Percentiles rank a stretch among this genome's conserved stretches.
These are phyloP conservation scores for Eupsilia transversa DNA, from an alignment of 2,888 invertebrate genomes.

Conservation along the genomic window DNA sequence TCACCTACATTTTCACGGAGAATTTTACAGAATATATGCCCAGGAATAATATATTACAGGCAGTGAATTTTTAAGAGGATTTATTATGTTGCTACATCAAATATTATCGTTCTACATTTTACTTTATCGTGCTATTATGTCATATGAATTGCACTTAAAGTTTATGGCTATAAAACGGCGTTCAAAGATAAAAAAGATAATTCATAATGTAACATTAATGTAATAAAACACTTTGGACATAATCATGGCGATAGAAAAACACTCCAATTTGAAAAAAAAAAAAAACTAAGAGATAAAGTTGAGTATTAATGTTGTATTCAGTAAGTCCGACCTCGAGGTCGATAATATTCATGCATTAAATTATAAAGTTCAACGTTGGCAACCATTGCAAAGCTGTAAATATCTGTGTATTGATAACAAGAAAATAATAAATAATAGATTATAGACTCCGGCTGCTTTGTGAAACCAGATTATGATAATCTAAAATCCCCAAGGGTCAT, in stretches of 20 bases:
- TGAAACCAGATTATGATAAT: constrained; percentile 24
- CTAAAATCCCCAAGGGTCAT: background rate
- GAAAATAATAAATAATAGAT: constrained; percentile 5
- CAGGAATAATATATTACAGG: background rate
- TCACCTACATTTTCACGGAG: no score
- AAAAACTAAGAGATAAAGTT: background rate
- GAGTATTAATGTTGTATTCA: background rate
- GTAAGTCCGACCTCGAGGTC: background rate
- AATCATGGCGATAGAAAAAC: constrained; percentile 2
- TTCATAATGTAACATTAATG: constrained; percentile 19
- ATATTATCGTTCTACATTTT: constrained; percentile 35
- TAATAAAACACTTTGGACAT: constrained; percentile 23
- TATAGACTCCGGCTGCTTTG: background rate
- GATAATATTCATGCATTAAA: constrained; percentile 28
- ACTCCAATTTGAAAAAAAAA: background rate
- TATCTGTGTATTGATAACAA: background rate
- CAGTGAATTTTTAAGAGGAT: constrained; percentile 15
- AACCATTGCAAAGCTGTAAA: constrained; percentile 2
- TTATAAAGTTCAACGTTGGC: constrained; percentile 11
- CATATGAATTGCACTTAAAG: constrained; percentile 34
- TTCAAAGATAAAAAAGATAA: constrained; percentile 32
- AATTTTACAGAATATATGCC: no score
- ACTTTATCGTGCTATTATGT: constrained; percentile 40
- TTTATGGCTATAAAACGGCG: constrained; percentile 12
- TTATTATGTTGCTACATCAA: constrained; percentile 35